Evolutionary conservation across 2,888 invertebrate genomes (phyloP), one percentile per base, ranked within the genome.

Genomic region (Cosmopolites sordidus): DNA sequence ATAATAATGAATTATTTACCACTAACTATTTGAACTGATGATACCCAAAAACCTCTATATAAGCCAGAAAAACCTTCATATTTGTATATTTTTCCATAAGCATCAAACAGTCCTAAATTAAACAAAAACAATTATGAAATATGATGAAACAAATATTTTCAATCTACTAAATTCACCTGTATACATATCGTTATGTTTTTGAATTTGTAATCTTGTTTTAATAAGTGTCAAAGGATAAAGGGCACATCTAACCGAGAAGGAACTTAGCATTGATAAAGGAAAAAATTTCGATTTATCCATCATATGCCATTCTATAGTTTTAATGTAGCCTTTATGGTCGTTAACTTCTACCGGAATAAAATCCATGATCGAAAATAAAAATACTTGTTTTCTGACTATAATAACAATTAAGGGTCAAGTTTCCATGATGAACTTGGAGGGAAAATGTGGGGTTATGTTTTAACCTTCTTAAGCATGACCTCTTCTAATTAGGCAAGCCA

Each of bases 281-380:
- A 92, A 92, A 72, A 96, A 98, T 70, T 93, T 94, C 42, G 80
- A 81, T 68, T 93, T 95, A 73, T 98, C 91, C 93, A 98, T 91
- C 97, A 98, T 98, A 62, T 94, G 84, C 91, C 96, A 92, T 75
- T 98, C 97, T 58, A 98, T 94, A 4, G 88, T 93, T 17, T 84
- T 86, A 57, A 91, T 87, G 48, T 84, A 80, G 62, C 79, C 59
- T 41, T 57, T 50, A 27, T 50, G 43, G n/a, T 48, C 52, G 2
- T 50, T 43, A 3, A 56, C 52, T 14, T 58, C 48, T 16, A 56
- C 53, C 14, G 58, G 50, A 3, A 58, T 47, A 56, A 53, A 58
- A 47, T 58, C 58, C 58, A 58, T 58, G 42, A 42, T 50, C 18
- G 8, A 22, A 22, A 22, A 5, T 22, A 22, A 22, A 22, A 22